phyloP scores from a whole-genome alignment of 2,888 invertebrate genomes.

The Lithophane ornitopus region DNA sequence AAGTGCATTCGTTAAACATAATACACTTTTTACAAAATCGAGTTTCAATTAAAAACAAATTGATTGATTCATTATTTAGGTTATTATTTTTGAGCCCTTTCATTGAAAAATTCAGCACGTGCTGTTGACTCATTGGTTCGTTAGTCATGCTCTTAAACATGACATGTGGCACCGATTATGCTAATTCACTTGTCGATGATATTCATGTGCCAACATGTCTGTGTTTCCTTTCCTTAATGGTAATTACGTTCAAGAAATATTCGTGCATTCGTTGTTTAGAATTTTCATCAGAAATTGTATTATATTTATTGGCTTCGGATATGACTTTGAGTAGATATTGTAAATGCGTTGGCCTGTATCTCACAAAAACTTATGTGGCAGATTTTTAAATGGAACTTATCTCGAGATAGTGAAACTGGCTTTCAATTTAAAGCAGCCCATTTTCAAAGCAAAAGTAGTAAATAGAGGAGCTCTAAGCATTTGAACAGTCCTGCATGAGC shows the following conservation, averaged over 20 bases:
- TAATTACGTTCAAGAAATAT: constrained; percentile 24
- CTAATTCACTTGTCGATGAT: constrained; percentile 59
- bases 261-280: not conserved
- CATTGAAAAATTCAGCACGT: constrained; percentile 56
- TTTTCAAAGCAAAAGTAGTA: not conserved
- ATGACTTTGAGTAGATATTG: not conserved
- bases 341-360: not conserved
- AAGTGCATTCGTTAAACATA: not conserved
- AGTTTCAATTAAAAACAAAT: not conserved
- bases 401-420: rapidly evolving
- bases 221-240: constrained; percentile 53
- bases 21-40: not conserved
- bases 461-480: not conserved
- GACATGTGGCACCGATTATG: constrained; percentile 61
- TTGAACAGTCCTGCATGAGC: not conserved
- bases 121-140: constrained; percentile 53
- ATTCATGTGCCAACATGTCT: constrained; percentile 47
- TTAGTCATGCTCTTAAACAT: constrained; percentile 54
- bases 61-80: not conserved
- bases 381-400: rapidly evolving
- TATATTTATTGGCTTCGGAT: not conserved
- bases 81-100: constrained; percentile 24
- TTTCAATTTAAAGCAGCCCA: not conserved
- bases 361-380: not conserved
- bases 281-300: not conserved